Evolutionary conservation across 1,140 invertebrate species (phyloP).

Genomic region (Polyergus mexicanus): DNA sequence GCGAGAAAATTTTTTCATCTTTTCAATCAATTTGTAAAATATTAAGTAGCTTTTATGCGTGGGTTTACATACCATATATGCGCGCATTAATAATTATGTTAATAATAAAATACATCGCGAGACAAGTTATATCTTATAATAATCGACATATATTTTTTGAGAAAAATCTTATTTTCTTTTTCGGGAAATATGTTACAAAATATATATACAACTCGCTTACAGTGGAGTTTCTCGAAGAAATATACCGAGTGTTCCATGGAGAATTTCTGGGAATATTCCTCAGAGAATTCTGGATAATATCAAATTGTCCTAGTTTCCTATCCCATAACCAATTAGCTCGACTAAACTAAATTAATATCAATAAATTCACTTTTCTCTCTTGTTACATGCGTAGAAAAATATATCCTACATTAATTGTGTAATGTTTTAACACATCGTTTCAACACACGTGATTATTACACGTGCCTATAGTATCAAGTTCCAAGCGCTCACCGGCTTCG

Average conservation of each 20-base stretch:
- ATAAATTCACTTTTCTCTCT: background rate
- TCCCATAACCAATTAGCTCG: constrained; percentile 15
- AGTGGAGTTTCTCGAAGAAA: background rate
- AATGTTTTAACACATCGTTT: background rate
- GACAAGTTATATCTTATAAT: background rate
- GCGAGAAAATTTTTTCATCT: background rate
- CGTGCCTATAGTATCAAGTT: background rate
- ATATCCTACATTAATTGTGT: background rate
- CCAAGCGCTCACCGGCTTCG: background rate
- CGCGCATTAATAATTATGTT: background rate
- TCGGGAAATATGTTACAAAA: background rate
- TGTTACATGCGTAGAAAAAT: background rate
- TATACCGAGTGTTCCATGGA: background rate
- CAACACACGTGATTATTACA: background rate
- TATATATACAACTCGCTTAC: background rate
- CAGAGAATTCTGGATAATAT: constrained; percentile 15
- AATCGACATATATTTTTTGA: background rate
- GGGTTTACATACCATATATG: no score
- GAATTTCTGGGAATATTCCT: background rate
- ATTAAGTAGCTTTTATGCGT: background rate
- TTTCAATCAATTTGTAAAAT: background rate
- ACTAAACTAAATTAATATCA: background rate
- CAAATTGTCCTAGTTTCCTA: constrained; percentile 24
- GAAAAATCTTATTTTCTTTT: constrained; percentile 10
- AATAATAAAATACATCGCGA: background rate